These are phyloP conservation scores for Pagetopsis macropterus DNA, from an alignment of 2,797 vertebrate genomes.

Conservation along the genomic window DNA sequence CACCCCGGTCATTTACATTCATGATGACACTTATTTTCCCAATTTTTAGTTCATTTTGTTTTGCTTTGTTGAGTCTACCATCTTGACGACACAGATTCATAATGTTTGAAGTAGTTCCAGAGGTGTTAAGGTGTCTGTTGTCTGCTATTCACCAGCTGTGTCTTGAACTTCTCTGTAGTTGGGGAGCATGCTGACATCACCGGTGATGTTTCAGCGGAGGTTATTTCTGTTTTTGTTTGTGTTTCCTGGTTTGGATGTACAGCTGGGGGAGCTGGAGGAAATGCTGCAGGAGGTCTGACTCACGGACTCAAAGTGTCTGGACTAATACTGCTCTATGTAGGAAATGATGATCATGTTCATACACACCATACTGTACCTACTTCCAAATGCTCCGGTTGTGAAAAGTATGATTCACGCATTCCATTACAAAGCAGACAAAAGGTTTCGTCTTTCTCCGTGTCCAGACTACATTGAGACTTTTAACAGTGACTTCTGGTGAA, in stretches of 20 bases:
- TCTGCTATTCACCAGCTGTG: neutral
- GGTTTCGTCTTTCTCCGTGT: neutral
- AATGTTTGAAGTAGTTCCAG: neutral
- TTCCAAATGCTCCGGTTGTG: neutral
- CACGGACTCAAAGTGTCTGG: neutral
- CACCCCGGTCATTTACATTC: neutral
- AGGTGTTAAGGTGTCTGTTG: neutral
- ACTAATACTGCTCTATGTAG: neutral
- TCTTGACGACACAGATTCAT: neutral
- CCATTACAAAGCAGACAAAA: neutral
- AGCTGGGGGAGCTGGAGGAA: neutral
- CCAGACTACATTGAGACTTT: neutral
- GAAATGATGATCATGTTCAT: neutral
- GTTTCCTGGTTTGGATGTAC: slow-evolving; percentile 21
- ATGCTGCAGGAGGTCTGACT: slow-evolving; percentile 19
- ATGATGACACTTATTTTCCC: slow-evolving; percentile 3
- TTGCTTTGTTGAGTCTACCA: neutral
- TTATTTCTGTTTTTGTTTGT: slow-evolving; percentile 37
- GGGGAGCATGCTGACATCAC: slow-evolving; percentile 31
- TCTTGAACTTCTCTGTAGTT: neutral
- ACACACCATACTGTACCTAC: neutral
- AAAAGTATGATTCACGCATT: neutral
- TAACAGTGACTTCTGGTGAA: neutral
- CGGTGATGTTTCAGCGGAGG: neutral
- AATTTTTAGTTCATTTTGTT: slow-evolving; percentile 1